Percentiles rank a stretch among this genome's conserved stretches.
Conservation (phyloP, 1,140 invertebrate species). For the Gonioctena quinquepunctata region DNA sequence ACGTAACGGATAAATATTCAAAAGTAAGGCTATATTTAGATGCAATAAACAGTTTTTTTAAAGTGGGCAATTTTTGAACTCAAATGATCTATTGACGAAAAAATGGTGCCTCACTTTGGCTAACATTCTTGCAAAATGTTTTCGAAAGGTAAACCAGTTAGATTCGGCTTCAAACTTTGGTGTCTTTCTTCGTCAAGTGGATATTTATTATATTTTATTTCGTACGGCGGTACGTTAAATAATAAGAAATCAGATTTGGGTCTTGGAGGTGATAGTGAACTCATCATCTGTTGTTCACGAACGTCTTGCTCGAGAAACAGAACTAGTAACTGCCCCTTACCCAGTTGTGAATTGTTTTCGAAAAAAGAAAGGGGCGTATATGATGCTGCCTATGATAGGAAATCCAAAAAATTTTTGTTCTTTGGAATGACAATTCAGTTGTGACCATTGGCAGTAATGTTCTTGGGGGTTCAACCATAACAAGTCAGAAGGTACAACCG, state of each 20-base stretch:
- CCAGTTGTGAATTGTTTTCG: background rate
- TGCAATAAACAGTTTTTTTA: slow-evolving; percentile 48
- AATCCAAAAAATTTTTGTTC: slow-evolving; percentile 30
- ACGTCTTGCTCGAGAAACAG: slow-evolving; percentile 3
- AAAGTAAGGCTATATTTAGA: slow-evolving; percentile 43
- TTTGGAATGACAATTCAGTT: slow-evolving; percentile 17
- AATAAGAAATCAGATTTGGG: slow-evolving; percentile 15
- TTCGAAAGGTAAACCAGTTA: slow-evolving; percentile 58
- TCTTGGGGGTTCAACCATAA: slow-evolving; percentile 29
- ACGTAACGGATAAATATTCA: slow-evolving; percentile 46
- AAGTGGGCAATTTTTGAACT: slow-evolving; percentile 51
- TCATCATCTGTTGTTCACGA: background rate
- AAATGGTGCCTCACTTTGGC: no score
- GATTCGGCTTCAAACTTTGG: slow-evolving; percentile 58
- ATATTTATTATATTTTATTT: slow-evolving; percentile 21
- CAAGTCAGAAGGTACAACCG: slow-evolving; percentile 25
- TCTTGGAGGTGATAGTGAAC: slow-evolving; percentile 17
- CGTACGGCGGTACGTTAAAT: slow-evolving; percentile 13
- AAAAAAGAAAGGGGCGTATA: background rate
- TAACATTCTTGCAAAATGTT: slow-evolving; percentile 57
- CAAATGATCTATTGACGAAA: no score
- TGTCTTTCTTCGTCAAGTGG: slow-evolving; percentile 25
- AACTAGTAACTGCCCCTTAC: slow-evolving; percentile 3
- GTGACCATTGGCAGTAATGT: slow-evolving; percentile 5
- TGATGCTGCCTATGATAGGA: slow-evolving; percentile 1